Evolutionary conservation across 1,140 invertebrate species (phyloP), one percentile per base, ranked within the genome.

Genomic region (Rhynchophorus ferrugineus): DNA sequence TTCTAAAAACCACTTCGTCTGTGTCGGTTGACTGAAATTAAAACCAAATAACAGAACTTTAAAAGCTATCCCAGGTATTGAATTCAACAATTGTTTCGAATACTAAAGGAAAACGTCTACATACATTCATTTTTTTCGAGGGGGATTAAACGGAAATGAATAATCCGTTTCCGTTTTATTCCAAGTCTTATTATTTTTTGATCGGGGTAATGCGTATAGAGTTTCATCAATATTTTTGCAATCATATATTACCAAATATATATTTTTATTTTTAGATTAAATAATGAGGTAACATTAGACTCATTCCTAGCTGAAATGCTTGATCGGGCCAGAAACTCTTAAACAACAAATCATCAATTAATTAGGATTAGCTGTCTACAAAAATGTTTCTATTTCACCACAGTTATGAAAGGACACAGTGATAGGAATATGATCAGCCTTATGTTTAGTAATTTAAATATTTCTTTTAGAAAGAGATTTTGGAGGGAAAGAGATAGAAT

Each of bases 201-300:
- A n/a, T n/a, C n/a, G n/a, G n/a, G n/a, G n/a, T n/a, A n/a, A n/a
- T n/a, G n/a, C n/a, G n/a, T n/a, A n/a, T n/a, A n/a, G 6, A 41
- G 6, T 41, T 17, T 5, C 19, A 17, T 35, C 8, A 3, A 5
- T 38, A n/a, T 35, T 13, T 14, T 18, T 36, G 9, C 29, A 29
- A n/a, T 3, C 19, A 1, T 24, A 44, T 8, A 13, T n/a, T n/a
- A n/a, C n/a, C n/a, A n/a, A n/a, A n/a, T 14, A 13, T 42, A 3
- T 47, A 6, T 34, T 96, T 95, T 76, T 93, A n/a, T 92, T 76
- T 94, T 91, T 75, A 86, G 89, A 66, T 36, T 96, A 33, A 87
- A 93, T 57, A 86, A 82, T 29, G 89, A 94, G 58, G 77, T 76
- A 42, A 79, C 76, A 37, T 78, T 87, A 57, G 78, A 83, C 56